Evolutionary conservation across 2,113 vertebrate species (phyloP).

Genomic region (Raja brachyura): DNA sequence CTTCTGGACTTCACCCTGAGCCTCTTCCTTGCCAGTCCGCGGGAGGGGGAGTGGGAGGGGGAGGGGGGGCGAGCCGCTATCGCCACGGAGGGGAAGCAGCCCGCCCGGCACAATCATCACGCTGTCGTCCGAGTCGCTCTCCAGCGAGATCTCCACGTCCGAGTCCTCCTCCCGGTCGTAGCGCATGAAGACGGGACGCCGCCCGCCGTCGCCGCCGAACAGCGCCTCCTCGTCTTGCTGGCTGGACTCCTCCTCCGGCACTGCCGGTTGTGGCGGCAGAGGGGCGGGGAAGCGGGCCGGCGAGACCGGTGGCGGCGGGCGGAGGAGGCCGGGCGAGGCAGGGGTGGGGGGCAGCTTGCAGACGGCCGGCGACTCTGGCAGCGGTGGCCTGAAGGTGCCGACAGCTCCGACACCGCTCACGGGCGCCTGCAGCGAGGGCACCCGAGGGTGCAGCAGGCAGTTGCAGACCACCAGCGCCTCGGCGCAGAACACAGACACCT

Average conservation of each 20-base stretch:
- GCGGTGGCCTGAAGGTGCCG: constrained; percentile 25
- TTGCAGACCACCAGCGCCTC: constrained; percentile 74
- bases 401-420: no score
- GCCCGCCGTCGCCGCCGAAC: constrained; percentile 58
- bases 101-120: constrained; percentile 81
- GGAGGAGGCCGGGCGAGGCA: constrained; percentile 47
- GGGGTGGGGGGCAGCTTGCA: not conserved
- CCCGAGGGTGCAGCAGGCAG: constrained; percentile 71
- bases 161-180: constrained; percentile 78
- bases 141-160: constrained; percentile 80
- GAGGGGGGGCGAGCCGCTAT: no score
- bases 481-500: constrained; percentile 76
- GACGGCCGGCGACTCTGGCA: not conserved
- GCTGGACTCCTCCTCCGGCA: no score
- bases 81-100: no score
- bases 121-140: constrained; percentile 80
- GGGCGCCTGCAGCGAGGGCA: constrained; percentile 53
- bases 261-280: not conserved
- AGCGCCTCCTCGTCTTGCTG: constrained; percentile 49
- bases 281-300: constrained; percentile 42
- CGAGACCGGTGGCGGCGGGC: constrained; percentile 38
- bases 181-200: constrained; percentile 73
- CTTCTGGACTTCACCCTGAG: constrained; percentile 40
- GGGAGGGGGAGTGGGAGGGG: no score
- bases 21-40: constrained; percentile 49